Evolutionary conservation across 1,140 invertebrate species (phyloP).

Genomic region (Lepidurus couesii): DNA sequence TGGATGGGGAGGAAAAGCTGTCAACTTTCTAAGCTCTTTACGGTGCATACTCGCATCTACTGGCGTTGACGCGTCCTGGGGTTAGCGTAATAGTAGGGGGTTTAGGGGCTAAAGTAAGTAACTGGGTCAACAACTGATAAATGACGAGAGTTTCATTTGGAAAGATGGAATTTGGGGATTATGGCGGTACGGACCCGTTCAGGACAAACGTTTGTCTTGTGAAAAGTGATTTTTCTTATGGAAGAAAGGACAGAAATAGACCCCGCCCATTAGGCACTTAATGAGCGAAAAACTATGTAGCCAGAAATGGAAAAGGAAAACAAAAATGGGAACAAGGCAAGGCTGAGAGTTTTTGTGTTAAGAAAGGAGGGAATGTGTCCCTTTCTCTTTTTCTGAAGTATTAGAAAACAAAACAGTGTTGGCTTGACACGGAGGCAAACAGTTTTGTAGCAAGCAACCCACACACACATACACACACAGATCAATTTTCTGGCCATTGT

Average conservation of each 20-base stretch:
- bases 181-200: too few relatives aligned
- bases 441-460: background rate
- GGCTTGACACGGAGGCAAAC: background rate
- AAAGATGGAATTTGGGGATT: background rate
- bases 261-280: too few relatives aligned
- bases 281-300: too few relatives aligned
- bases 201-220: too few relatives aligned
- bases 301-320: too few relatives aligned
- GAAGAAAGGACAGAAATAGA: too few relatives aligned
- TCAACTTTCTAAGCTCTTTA: background rate
- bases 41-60: background rate
- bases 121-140: slow-evolving; percentile 4
- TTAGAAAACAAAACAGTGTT: background rate
- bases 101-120: background rate
- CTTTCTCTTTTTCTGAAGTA: too few relatives aligned
- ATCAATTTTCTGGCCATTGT: slow-evolving; percentile 3
- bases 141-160: background rate
- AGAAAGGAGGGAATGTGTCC: background rate
- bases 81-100: background rate
- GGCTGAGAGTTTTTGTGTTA: background rate
- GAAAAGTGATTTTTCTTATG: too few relatives aligned
- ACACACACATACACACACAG: background rate
- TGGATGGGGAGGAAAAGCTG: background rate
- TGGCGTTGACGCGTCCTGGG: background rate
- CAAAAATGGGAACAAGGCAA: too few relatives aligned